phyloP scores from a whole-genome alignment of 2,797 vertebrate genomes.

The Macrochelys suwanniensis region DNA sequence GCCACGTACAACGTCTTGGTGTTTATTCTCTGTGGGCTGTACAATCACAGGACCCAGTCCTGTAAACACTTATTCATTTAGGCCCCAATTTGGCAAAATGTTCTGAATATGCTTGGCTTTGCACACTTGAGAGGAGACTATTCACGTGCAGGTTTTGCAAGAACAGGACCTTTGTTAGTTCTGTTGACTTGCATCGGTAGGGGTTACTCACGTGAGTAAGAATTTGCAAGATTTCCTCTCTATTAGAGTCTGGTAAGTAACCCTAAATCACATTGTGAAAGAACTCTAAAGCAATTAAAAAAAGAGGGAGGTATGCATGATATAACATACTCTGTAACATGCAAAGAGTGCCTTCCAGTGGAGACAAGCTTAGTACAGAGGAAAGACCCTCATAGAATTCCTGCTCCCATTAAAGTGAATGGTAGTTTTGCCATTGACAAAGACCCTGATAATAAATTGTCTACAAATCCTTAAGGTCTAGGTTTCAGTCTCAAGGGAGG shows the following conservation, averaged over 20 bases:
- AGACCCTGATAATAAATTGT: not conserved
- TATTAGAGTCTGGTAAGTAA: not conserved
- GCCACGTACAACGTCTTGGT: not conserved
- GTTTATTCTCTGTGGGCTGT: not conserved
- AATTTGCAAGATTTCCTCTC: rapidly evolving
- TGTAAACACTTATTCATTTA: rapidly evolving
- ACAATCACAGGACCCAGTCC: rapidly evolving
- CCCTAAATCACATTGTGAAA: not conserved
- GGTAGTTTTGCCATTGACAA: rapidly evolving
- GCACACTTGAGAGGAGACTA: rapidly evolving
- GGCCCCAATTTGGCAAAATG: not conserved
- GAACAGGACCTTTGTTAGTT: not conserved
- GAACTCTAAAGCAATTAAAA: not conserved
- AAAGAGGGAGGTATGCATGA: not conserved
- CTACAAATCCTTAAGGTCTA: not conserved
- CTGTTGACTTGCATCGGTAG: not conserved
- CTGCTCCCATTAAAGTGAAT: not conserved
- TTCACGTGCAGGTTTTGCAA: too few relatives aligned
- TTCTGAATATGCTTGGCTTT: rapidly evolving
- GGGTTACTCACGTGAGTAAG: not conserved
- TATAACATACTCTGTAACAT: not conserved
- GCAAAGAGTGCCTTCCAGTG: not conserved
- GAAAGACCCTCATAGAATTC: not conserved
- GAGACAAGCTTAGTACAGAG: not conserved
- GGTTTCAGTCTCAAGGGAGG: not conserved